Conservation (phyloP, 2,888 invertebrate species). For the Hydrotaea cyrtoneurina region DNA sequence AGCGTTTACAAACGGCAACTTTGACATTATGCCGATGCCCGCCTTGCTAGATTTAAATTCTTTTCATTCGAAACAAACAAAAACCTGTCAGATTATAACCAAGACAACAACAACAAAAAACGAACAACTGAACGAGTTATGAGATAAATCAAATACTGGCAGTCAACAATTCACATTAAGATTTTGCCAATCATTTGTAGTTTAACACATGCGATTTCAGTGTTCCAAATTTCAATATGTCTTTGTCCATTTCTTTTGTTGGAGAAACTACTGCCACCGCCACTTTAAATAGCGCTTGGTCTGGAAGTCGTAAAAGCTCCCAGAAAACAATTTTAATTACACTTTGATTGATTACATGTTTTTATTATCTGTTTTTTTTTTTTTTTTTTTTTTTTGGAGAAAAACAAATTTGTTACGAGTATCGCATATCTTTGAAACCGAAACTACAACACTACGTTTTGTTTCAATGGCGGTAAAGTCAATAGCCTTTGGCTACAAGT, state of each 20-base stretch:
- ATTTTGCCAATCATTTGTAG: slow-evolving; percentile 34
- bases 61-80: slow-evolving; percentile 16
- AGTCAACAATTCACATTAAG: neutral
- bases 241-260: slow-evolving; percentile 12
- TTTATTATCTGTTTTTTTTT: no score
- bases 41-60: slow-evolving; percentile 11
- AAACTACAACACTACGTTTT: no score
- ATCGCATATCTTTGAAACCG: neutral
- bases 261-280: slow-evolving; percentile 9
- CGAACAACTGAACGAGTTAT: neutral
- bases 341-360: slow-evolving; percentile 27
- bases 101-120: no score
- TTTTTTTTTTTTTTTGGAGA: neutral
- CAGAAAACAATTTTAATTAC: slow-evolving; percentile 18
- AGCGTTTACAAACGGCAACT: neutral
- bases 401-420: neutral
- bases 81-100: slow-evolving; percentile 45
- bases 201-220: neutral
- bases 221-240: slow-evolving; percentile 3
- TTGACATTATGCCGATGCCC: slow-evolving; percentile 28
- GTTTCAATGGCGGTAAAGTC: no score
- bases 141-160: neutral
- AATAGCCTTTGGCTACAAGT: slow-evolving; percentile 21
- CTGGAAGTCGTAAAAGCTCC: neutral
- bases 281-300: neutral